phyloP scores from a whole-genome alignment of 2,113 vertebrate genomes.

The Bos taurus region DNA sequence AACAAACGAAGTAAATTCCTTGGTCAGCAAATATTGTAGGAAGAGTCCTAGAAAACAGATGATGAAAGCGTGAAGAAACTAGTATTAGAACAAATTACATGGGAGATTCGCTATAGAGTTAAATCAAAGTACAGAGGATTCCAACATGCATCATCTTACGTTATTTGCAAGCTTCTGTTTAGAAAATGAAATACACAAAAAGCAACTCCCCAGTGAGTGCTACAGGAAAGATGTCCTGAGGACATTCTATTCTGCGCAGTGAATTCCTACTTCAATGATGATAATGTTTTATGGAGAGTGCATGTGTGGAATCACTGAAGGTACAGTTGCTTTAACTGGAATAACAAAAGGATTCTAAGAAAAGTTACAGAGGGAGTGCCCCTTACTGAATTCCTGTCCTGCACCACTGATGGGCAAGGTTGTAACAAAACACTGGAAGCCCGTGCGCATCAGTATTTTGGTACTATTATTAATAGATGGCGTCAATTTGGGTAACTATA shows the following conservation, averaged over 20 bases:
- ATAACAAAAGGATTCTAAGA: neutral
- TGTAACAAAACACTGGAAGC: neutral
- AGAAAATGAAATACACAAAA: neutral
- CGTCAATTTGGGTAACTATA: neutral
- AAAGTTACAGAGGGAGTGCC: fast-evolving
- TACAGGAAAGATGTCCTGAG: neutral
- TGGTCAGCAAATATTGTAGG: neutral
- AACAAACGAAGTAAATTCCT: neutral
- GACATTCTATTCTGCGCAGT: neutral
- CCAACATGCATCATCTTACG: too few species aligned
- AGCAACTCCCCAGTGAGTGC: neutral
- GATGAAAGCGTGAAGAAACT: neutral
- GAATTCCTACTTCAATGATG: neutral
- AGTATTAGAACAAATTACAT: neutral
- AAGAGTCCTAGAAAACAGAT: neutral
- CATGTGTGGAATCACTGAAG: fast-evolving
- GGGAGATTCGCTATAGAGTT: neutral
- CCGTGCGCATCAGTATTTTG: fast-evolving
- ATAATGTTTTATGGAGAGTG: neutral
- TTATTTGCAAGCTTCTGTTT: neutral
- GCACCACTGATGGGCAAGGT: neutral
- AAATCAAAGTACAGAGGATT: neutral
- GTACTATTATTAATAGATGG: neutral
- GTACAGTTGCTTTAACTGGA: neutral
- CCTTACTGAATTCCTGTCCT: neutral